Evolutionary conservation across 2,888 invertebrate species (phyloP), one percentile per base, ranked within the genome.

Genomic region (Carabus problematicus): DNA sequence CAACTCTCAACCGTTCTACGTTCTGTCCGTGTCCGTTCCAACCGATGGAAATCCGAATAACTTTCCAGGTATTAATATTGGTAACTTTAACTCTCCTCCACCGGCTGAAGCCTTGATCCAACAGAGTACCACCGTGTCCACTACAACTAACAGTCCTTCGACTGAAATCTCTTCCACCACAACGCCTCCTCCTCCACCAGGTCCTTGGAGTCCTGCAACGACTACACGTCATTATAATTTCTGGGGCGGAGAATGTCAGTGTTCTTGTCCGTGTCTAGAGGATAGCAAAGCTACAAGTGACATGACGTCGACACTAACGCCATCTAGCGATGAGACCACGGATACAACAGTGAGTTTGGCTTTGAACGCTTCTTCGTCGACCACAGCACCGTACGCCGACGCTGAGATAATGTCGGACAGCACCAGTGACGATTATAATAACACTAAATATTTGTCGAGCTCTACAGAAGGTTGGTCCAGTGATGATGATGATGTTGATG

Each of bases 11-110:
- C 88, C 89, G 58, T 85, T 93, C 72, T 94, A 93, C 82, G 89
- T 92, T 43, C 83, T 94, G 74, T 93, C 94, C 76, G 88, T 94
- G 70, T 91, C 91, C 71, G 89, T 94, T 67, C 94, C 94, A 8
- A 89, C 89, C 64, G 84, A 86, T 74, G 85, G 84, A 42, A 83
- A 85, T 75, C 76, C 80, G 29, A 83, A 82, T 76, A 83, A 84
- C 75, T 81, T 85, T 64, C 86, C 88, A 68, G 84, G 83, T 70
- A 83, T 88, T 72, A 85, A 85, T 81, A 84, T 88, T 71, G 74
- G 75, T 70, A 74, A 68, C 67, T 54, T 73, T 59, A 70, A 67
- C 39, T 6, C 29, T 29, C 70, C 64, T 70, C 72, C 72, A 39
- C 70, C 70, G 66, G 66, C 66, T 60, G 70, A 62, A 12, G 61